phyloP scores from a whole-genome alignment of 2,797 vertebrate species.

The Tiaroga cobitis region DNA sequence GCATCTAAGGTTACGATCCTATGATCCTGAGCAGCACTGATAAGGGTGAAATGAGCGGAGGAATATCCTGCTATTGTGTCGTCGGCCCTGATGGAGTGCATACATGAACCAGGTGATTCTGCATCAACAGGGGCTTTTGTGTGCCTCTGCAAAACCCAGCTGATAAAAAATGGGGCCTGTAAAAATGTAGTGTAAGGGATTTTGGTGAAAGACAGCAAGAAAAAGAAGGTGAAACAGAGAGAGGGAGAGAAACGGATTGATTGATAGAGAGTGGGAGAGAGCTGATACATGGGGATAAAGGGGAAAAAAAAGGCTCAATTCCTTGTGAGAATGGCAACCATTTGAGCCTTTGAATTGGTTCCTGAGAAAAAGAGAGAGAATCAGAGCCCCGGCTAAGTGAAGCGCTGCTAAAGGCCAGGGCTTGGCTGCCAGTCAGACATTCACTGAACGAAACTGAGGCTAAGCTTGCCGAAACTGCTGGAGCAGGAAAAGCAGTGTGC shows the following conservation, averaged over 20 bases:
- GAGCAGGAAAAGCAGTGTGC: conserved; percentile 13
- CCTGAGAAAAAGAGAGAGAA: conserved; percentile 70
- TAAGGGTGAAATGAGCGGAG: conserved; percentile 36
- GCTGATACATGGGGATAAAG: conserved; percentile 66
- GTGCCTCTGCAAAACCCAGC: neutral
- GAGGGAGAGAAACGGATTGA: conserved; percentile 20
- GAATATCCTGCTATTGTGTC: conserved; percentile 41
- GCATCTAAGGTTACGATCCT: neutral
- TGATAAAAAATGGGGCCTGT: conserved; percentile 19
- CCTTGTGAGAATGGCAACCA: conserved; percentile 72
- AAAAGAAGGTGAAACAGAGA: conserved; percentile 27
- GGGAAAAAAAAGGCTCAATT: conserved; percentile 65
- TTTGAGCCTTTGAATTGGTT: conserved; percentile 72
- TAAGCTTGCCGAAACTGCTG: conserved; percentile 42
- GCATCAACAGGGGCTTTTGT: conserved; percentile 41
- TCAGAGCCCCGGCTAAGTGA: conserved; percentile 73
- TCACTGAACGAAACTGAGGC: conserved; percentile 58
- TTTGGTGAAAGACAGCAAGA: conserved; percentile 25
- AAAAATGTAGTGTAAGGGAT: conserved; percentile 30
- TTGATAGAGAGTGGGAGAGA: conserved; percentile 51
- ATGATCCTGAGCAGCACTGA: conserved; percentile 8
- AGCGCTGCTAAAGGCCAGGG: conserved; percentile 71
- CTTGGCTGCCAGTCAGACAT: conserved; percentile 66
- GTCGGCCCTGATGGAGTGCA: conserved; percentile 17
- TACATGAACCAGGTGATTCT: conserved; percentile 28